A percentile compares a stretch with the other conserved stretches of the same genome.
phyloP scores from a whole-genome alignment of 2,113 vertebrate genomes.

The Paratilapia polleni region DNA sequence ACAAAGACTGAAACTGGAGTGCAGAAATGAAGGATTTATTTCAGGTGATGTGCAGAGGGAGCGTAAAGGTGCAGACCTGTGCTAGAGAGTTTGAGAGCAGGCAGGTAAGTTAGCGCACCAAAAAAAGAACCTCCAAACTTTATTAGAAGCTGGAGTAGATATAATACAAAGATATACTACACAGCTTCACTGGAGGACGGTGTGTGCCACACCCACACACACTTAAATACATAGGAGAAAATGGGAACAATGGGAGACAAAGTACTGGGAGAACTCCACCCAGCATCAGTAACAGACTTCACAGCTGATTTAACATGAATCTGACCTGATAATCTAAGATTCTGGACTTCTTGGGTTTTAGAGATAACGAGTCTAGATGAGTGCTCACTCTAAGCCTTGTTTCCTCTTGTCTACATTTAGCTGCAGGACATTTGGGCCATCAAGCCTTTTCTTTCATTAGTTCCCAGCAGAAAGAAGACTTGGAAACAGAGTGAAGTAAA shows the following conservation, averaged over 20 bases:
- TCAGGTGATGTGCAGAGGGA: neutral
- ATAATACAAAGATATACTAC: neutral
- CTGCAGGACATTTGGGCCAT: neutral
- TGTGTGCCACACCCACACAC: neutral
- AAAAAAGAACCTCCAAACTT: neutral
- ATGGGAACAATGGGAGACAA: neutral
- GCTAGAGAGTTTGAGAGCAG: neutral
- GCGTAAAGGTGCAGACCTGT: neutral
- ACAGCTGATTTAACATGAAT: neutral
- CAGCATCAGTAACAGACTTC: neutral
- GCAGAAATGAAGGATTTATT: too few relatives aligned
- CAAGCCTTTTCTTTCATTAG: neutral
- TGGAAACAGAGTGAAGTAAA: neutral
- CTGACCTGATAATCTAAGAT: neutral
- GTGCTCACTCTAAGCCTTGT: neutral
- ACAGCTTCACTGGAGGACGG: neutral
- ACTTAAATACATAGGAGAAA: neutral
- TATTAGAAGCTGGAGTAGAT: neutral
- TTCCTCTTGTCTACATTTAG: neutral
- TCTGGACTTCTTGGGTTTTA: too few relatives aligned
- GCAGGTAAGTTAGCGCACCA: neutral
- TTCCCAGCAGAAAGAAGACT: neutral
- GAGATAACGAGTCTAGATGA: too few relatives aligned
- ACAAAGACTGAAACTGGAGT: too few relatives aligned
- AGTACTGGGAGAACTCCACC: too few relatives aligned